Conservation (phyloP, 2,797 vertebrate species). For the Miichthys miiuy region DNA sequence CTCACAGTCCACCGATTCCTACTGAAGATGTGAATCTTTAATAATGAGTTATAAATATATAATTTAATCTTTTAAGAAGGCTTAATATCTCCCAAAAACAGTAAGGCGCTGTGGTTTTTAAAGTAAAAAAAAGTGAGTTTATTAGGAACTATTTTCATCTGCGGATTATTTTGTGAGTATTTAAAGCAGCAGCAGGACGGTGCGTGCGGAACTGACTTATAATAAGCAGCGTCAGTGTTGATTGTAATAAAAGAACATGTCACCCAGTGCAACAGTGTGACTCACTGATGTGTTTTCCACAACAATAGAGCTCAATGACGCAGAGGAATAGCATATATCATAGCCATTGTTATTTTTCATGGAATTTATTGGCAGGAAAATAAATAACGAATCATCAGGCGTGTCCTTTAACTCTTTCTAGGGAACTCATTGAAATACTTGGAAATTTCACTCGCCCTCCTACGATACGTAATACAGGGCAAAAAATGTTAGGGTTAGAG, state of each 20-base stretch:
- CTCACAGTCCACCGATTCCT: neutral
- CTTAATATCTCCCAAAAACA: neutral
- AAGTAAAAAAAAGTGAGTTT: no score
- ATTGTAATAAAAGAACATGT: neutral
- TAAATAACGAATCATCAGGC: neutral
- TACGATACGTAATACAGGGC: no score
- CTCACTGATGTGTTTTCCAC: neutral
- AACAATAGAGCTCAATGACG: no score
- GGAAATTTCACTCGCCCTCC: no score
- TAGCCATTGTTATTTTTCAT: neutral
- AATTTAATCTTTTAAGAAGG: neutral
- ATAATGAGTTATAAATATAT: conserved; percentile 2
- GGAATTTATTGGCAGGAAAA: neutral
- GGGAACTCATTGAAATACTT: no score
- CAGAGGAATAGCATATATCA: no score
- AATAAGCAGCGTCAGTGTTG: neutral
- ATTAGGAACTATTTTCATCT: neutral
- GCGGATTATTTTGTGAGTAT: neutral
- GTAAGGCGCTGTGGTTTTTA: neutral
- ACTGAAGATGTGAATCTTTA: neutral
- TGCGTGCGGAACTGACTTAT: neutral
- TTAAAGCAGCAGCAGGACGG: neutral
- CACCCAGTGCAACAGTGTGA: neutral
- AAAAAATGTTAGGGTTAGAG: no score
- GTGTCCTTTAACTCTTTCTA: no score